Base-by-base conservation (phyloP, 2,113 vertebrate species). In the Sturnus vulgaris region DNA sequence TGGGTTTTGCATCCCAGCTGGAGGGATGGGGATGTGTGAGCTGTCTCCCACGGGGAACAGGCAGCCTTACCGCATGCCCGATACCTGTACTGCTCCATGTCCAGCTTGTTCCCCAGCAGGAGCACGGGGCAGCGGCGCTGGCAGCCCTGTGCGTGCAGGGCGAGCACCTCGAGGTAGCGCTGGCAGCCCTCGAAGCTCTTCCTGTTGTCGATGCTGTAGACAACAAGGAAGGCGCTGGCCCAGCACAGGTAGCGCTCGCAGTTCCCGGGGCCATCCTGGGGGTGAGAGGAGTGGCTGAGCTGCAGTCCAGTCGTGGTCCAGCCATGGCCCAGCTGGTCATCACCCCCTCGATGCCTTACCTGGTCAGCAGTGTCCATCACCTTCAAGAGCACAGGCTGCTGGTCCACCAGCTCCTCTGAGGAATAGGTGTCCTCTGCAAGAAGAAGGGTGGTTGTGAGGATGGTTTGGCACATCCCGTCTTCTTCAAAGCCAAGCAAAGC, bases 11-110 rank as follows among this genome's bases (percentile, higher is more conserved):
- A 64, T 42, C 52, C 33, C 52, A 64, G 35, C 25, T 4, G 7
- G 57, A 71, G 33, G 78, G 69, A 35, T 27, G 30, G 23, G 16
- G 37, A 25, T 33, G 50, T 11, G 11, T 15, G 84, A 84, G 73
- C 60, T 78, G 10, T 79, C 18, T 30, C 73, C 39, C 33, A 15
- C 2, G 0, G 1, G 56, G 47, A 82, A 18, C 47, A 52, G 61
- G 37, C 68, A 60, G 42, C 87, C 46, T 75, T 42, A 31, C 35
- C 49, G 3, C 15, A 0, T 6, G 2, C 53, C 59, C 8, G 2
- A 46, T 95, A 98, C 99, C 99, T 99, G 97, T 99, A 98, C 97
- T 98, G 98, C 85, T 99, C 98, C 99, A 99, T 99, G 95, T 99
- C 99, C 96, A 99, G 96, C 96, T 99, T 99, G 98, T 98, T 99